A percentile compares a stretch with the other conserved stretches of the same genome.
These are phyloP conservation scores for Barypeithes pellucidus DNA, from an alignment of 2,888 invertebrate species.

Conservation along the genomic window DNA sequence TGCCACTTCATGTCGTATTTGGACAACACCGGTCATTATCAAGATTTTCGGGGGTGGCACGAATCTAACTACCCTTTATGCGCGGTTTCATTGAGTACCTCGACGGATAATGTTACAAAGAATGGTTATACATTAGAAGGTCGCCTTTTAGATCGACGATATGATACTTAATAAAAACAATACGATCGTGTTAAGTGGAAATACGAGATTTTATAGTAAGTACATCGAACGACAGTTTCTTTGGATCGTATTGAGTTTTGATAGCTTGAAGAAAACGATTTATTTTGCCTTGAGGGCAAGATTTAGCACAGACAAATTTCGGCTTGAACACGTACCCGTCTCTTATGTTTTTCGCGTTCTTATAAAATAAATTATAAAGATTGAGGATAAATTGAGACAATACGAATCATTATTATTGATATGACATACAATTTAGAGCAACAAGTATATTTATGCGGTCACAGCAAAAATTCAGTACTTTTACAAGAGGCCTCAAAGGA, in stretches of 20 bases:
- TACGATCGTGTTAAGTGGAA: constrained; percentile 18
- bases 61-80: constrained; percentile 45
- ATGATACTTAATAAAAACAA: constrained; percentile 9
- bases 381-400: no score
- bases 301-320: no score
- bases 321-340: no score
- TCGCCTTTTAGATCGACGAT: constrained; percentile 16
- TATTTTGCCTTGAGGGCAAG: no score
- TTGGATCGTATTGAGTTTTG: not conserved
- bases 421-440: no score
- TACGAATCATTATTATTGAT: no score
- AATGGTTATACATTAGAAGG: constrained; percentile 33
- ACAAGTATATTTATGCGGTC: no score
- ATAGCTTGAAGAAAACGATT: not conserved
- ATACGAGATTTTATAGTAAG: constrained; percentile 20
- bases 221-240: not conserved
- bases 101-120: constrained; percentile 34
- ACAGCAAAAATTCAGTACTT: no score
- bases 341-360: no score
- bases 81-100: constrained; percentile 31
- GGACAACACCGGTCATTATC: constrained; percentile 53
- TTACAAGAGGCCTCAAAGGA: no score
- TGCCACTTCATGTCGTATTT: constrained; percentile 50
- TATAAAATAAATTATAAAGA: no score
- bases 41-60: constrained; percentile 53